These are phyloP conservation scores for Myrmecophaga tridactyla DNA, from an alignment of 2,113 vertebrate species.

Conservation along the genomic window DNA sequence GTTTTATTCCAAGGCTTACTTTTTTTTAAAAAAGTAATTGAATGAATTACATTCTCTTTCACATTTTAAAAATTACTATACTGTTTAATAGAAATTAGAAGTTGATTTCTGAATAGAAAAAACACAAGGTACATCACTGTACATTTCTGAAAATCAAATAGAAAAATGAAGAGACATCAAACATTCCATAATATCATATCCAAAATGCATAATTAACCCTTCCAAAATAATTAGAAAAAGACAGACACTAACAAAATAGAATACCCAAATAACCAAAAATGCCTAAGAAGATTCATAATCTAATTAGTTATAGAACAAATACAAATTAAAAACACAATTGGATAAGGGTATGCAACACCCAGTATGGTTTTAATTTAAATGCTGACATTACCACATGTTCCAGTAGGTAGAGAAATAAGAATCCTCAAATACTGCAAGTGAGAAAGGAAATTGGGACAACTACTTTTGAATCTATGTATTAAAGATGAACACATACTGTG, in stretches of 20 bases:
- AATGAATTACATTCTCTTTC: not conserved
- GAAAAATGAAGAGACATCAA: not conserved
- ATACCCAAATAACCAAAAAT: not conserved
- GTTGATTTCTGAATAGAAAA: not conserved
- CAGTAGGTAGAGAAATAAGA: not conserved
- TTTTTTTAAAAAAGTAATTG: not conserved
- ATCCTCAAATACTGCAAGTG: not conserved
- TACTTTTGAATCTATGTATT: not conserved
- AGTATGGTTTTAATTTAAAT: not conserved
- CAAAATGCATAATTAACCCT: not conserved
- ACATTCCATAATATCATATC: not conserved
- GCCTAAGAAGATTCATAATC: not conserved
- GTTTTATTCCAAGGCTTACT: not conserved
- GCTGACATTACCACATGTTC: not conserved
- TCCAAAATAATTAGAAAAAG: not conserved
- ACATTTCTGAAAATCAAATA: not conserved
- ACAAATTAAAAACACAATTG: not conserved
- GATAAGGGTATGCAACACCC: not conserved
- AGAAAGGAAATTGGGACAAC: not conserved
- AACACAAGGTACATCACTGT: not conserved
- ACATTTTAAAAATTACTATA: not conserved
- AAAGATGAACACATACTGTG: not conserved
- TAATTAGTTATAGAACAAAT: not conserved
- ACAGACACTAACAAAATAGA: not conserved
- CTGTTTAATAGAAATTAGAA: not conserved